A percentile compares a stretch with the other conserved stretches of the same genome.
Conservation (phyloP, 2,888 invertebrate species). For the Zygaena filipendulae region DNA sequence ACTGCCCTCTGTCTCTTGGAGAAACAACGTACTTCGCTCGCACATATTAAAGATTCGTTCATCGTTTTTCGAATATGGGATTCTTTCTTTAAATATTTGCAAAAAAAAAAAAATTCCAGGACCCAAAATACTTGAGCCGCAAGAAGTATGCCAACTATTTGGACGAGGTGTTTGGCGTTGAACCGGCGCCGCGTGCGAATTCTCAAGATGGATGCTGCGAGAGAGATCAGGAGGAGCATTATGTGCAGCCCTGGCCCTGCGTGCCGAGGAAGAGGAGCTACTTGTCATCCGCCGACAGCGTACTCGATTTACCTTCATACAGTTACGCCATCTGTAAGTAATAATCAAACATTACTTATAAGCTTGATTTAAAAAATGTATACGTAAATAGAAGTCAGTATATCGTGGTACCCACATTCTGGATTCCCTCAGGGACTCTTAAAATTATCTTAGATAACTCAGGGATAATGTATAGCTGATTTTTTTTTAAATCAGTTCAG, state of each 20-base stretch:
- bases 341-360: too few relatives aligned
- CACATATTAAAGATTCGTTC: too few relatives aligned
- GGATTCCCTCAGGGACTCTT: not conserved
- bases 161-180: slow-evolving; percentile 36
- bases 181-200: slow-evolving; percentile 17
- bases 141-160: slow-evolving; percentile 35
- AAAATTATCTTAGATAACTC: too few relatives aligned
- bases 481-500: too few relatives aligned
- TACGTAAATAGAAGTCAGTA: too few relatives aligned
- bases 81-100: too few relatives aligned
- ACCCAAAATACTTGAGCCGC: slow-evolving; percentile 28
- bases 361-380: not conserved
- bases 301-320: slow-evolving; percentile 47
- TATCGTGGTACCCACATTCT: not conserved
- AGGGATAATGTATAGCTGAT: too few relatives aligned
- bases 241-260: slow-evolving; percentile 42
- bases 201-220: not conserved
- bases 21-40: too few relatives aligned
- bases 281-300: slow-evolving; percentile 43
- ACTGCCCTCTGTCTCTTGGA: too few relatives aligned
- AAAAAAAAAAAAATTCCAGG: slow-evolving; percentile 23
- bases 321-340: slow-evolving; percentile 40
- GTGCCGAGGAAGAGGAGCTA: slow-evolving; percentile 34
- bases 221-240: slow-evolving; percentile 11
- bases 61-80: too few relatives aligned